Conservation (phyloP, 2,797 vertebrate species). For the Micrastur ruficollis region DNA sequence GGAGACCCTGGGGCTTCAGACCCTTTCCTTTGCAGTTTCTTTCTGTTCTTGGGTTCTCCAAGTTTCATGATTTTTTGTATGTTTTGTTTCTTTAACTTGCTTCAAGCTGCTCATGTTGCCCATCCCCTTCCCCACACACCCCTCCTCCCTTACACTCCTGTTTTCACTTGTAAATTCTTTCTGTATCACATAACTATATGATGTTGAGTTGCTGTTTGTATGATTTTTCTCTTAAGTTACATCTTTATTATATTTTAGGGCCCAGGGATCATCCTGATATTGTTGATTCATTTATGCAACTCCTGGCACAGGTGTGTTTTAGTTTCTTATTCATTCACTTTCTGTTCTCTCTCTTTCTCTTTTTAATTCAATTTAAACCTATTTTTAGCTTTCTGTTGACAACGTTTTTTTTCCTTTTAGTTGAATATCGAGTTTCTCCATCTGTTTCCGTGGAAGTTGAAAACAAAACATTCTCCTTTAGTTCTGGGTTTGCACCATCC, state of each 20-base stretch:
- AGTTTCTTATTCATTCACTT: slow-evolving; percentile 99
- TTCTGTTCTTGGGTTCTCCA: slow-evolving; percentile 89
- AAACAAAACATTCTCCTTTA: slow-evolving; percentile 81
- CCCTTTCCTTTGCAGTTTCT: slow-evolving; percentile 89
- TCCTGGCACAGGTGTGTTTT: slow-evolving; percentile 99
- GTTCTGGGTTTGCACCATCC: slow-evolving; percentile 73
- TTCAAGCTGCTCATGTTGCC: slow-evolving; percentile 95
- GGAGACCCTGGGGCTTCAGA: slow-evolving; percentile 64
- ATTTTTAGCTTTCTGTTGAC: slow-evolving; percentile 87
- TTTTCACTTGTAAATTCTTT: slow-evolving; percentile 95
- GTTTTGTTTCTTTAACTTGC: slow-evolving; percentile 93
- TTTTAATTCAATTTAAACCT: slow-evolving; percentile 84
- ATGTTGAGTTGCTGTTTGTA: slow-evolving; percentile 99
- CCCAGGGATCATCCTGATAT: slow-evolving; percentile 99
- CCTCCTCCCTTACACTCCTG: slow-evolving; percentile 76
- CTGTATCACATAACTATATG: slow-evolving; percentile 99
- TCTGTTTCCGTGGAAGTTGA: slow-evolving; percentile 86
- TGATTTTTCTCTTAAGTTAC: slow-evolving; percentile 99
- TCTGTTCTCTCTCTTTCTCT: slow-evolving; percentile 97
- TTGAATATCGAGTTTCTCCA: slow-evolving; percentile 86
- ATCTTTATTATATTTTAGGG: slow-evolving; percentile 99
- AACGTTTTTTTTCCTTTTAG: slow-evolving; percentile 85
- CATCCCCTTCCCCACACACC: slow-evolving; percentile 76
- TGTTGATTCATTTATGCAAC: slow-evolving; percentile 99
- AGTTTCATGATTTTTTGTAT: slow-evolving; percentile 90